phyloP scores from a whole-genome alignment of 2,888 invertebrate species.

The Polydrusus tereticollis region DNA sequence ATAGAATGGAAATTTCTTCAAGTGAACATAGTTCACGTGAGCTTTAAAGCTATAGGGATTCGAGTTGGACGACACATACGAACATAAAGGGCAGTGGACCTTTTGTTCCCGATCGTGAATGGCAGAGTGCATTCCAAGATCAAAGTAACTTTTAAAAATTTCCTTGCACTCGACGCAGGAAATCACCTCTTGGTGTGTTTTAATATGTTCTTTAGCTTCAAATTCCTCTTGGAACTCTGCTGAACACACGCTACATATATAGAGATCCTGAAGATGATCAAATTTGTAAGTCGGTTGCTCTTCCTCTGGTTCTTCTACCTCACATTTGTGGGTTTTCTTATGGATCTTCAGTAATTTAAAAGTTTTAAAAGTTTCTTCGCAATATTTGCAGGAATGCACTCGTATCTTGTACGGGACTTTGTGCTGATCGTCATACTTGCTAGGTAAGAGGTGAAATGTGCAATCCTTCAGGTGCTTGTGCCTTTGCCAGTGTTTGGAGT shows the following conservation, averaged over 20 bases:
- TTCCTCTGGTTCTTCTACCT: conserved; percentile 14
- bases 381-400: conserved; percentile 33
- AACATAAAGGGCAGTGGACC: conserved; percentile 53
- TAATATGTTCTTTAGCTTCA: conserved; percentile 47
- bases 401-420: conserved; percentile 8
- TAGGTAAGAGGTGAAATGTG: conserved; percentile 5
- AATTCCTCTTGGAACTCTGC: conserved; percentile 55
- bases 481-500: conserved; percentile 12
- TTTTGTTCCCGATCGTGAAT: conserved; percentile 37
- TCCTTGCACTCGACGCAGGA: conserved; percentile 30
- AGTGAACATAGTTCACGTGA: conserved; percentile 62
- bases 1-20: conserved; percentile 67
- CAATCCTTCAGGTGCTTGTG: conserved; percentile 14
- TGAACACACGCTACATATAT: conserved; percentile 58
- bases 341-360: conserved; percentile 33
- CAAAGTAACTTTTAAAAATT: conserved; percentile 26
- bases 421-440: neutral
- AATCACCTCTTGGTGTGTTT: conserved; percentile 25
- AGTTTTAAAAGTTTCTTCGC: conserved; percentile 27
- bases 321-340: conserved; percentile 30
- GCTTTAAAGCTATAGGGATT: conserved; percentile 59
- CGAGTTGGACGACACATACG: conserved; percentile 54
- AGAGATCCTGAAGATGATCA: conserved; percentile 57
- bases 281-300: conserved; percentile 55
- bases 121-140: conserved; percentile 42